Evolutionary conservation across 2,113 vertebrate species (phyloP).

Genomic region (Dolichotis patagonum): DNA sequence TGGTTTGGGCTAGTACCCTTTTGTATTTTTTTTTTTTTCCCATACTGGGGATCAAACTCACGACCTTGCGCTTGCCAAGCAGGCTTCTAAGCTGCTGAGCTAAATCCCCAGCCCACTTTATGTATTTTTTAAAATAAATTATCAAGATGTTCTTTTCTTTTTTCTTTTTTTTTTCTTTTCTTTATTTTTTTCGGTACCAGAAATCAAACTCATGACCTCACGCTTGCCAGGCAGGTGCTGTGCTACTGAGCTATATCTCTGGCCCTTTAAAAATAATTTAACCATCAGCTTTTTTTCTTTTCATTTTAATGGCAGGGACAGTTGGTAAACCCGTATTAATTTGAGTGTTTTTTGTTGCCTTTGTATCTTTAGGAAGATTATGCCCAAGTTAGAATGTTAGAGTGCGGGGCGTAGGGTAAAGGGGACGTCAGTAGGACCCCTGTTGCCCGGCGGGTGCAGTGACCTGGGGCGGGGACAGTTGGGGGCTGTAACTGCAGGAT

Average conservation of each 20-base stretch:
- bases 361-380: slow-evolving; percentile 28
- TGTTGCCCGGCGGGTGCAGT: neutral
- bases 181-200: too few species aligned
- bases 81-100: too few species aligned
- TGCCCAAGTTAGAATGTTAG: neutral
- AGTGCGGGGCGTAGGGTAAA: neutral
- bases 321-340: slow-evolving; percentile 15
- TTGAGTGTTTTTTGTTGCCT: neutral
- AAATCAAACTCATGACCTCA: too few species aligned
- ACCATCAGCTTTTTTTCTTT: neutral
- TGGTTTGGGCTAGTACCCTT: neutral
- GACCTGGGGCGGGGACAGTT: neutral
- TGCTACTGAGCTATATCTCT: too few species aligned
- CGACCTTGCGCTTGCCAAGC: too few species aligned
- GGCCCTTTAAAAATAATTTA: neutral
- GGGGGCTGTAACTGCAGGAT: neutral
- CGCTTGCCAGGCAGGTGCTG: too few species aligned
- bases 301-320: neutral
- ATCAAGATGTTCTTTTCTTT: too few species aligned
- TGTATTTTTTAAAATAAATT: neutral
- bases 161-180: too few species aligned
- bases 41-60: too few species aligned
- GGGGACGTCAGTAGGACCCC: neutral
- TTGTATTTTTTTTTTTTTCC: neutral
- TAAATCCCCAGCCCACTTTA: neutral